Conservation (phyloP, 2,888 invertebrate genomes). For the Nomada flava region DNA sequence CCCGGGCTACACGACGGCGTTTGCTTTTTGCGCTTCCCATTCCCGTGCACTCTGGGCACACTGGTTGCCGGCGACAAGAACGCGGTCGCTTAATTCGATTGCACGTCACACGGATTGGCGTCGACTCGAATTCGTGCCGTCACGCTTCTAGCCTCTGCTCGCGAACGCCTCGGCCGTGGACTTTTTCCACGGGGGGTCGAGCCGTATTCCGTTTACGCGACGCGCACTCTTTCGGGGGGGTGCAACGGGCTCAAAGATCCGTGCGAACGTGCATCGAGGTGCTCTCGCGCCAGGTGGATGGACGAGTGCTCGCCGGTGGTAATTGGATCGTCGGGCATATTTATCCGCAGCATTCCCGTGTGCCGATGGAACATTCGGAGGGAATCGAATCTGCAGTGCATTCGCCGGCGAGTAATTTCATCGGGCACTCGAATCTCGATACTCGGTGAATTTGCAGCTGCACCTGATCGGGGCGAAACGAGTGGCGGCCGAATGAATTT, state of each 20-base stretch:
- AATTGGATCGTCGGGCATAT: slow-evolving; percentile 46
- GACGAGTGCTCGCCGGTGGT: slow-evolving; percentile 19
- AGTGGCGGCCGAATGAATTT: slow-evolving; percentile 8
- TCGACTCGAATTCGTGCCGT: slow-evolving; percentile 63
- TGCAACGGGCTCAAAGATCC: slow-evolving; percentile 4
- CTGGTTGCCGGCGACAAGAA: slow-evolving; percentile 36
- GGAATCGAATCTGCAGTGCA: slow-evolving; percentile 36
- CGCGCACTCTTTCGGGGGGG: not conserved
- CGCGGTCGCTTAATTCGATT: slow-evolving; percentile 65
- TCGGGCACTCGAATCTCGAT: slow-evolving; percentile 36
- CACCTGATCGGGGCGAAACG: not conserved
- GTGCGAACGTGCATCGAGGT: not conserved
- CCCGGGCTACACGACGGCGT: slow-evolving; percentile 4
- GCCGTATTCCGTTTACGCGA: slow-evolving; percentile 39
- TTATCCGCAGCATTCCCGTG: slow-evolving; percentile 30
- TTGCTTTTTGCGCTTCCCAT: slow-evolving; percentile 16
- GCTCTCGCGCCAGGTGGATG: slow-evolving; percentile 11
- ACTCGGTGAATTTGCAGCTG: slow-evolving; percentile 26
- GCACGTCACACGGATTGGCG: slow-evolving; percentile 59
- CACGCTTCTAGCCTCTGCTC: slow-evolving; percentile 55
- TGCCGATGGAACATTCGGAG: slow-evolving; percentile 31
- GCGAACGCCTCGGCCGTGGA: slow-evolving; percentile 5
- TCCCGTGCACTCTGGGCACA: slow-evolving; percentile 18
- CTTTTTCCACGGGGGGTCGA: slow-evolving; percentile 30
- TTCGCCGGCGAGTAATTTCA: slow-evolving; percentile 44